Percentiles rank a stretch among this genome's conserved stretches.
These are phyloP conservation scores for Steinernema khuongi DNA, from an alignment of 1,140 invertebrate species.

Conservation along the genomic window DNA sequence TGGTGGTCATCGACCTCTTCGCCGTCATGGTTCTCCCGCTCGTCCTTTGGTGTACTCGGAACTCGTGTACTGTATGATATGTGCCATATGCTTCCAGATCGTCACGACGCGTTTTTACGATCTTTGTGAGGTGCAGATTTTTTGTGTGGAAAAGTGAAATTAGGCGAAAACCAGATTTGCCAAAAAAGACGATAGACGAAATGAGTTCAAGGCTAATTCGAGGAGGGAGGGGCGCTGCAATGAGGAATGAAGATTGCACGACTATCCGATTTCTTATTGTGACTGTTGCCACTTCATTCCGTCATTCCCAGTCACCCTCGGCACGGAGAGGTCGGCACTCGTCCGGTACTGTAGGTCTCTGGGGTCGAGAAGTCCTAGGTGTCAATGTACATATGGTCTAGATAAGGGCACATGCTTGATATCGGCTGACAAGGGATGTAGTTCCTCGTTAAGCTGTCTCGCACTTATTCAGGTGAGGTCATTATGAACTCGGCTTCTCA, in stretches of 20 bases:
- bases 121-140: neutral
- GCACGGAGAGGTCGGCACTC: no score
- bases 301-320: neutral
- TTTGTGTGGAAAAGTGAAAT: slow-evolving; percentile 5
- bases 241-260: neutral
- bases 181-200: slow-evolving; percentile 10
- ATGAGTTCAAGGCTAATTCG: slow-evolving; percentile 5
- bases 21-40: no score
- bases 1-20: slow-evolving; percentile 2
- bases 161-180: neutral
- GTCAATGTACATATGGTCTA: no score
- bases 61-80: no score
- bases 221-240: neutral
- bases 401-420: no score
- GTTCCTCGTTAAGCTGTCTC: no score
- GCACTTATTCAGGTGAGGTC: no score
- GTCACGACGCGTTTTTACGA: neutral
- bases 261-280: neutral
- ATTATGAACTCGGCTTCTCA: no score
- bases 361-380: no score
- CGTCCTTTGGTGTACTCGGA: no score
- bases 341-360: no score
- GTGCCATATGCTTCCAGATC: neutral
- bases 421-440: no score
- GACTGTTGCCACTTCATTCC: neutral